Evolutionary conservation across 2,113 vertebrate species (phyloP).

Genomic region (Alligator mississippiensis): DNA sequence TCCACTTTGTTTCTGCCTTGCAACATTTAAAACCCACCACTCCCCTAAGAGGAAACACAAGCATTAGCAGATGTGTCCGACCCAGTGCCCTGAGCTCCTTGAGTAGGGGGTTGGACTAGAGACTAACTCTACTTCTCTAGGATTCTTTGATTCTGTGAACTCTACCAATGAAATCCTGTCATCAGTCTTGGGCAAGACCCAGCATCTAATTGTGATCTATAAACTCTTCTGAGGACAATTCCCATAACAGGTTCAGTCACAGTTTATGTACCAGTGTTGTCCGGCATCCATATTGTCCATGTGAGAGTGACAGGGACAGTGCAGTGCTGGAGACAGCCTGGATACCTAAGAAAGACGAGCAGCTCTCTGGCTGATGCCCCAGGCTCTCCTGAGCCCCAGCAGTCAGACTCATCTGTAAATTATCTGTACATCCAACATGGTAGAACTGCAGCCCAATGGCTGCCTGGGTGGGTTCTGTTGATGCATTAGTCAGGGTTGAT

Average conservation of each 20-base stretch:
- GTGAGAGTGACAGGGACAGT: background rate
- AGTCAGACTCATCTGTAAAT: background rate
- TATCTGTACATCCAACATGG: background rate
- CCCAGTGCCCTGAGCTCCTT: background rate
- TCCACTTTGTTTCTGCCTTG: background rate
- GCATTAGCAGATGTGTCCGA: background rate
- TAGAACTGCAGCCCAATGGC: background rate
- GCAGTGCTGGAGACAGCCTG: slow-evolving; percentile 71
- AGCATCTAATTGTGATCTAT: background rate
- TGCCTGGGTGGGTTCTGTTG: background rate
- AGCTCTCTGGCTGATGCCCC: background rate
- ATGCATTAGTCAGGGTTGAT: background rate
- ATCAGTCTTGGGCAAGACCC: background rate
- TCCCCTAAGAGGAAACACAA: background rate
- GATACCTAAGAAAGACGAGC: slow-evolving; percentile 60
- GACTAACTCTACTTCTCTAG: no score
- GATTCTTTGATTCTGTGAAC: background rate
- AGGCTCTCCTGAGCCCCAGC: background rate
- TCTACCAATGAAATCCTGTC: background rate
- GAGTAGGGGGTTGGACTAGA: no score
- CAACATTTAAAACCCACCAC: background rate
- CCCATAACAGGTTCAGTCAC: background rate
- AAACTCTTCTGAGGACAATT: background rate
- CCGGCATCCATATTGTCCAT: background rate
- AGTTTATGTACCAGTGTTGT: background rate